Evolutionary conservation across 2,797 vertebrate genomes (phyloP).

Genomic region (Notoglanidium macrostoma): DNA sequence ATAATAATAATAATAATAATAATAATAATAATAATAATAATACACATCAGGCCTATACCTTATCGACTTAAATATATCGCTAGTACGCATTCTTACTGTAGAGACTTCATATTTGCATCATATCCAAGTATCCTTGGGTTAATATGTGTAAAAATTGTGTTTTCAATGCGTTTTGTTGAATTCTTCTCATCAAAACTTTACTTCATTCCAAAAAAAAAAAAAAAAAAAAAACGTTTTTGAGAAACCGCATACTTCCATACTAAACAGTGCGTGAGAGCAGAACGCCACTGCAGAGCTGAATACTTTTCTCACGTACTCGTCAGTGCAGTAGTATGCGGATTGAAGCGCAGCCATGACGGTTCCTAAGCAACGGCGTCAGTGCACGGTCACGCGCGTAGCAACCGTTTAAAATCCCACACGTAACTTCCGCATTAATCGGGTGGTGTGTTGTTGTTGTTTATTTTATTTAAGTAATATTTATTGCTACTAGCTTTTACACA

Average conservation of each 20-base stretch:
- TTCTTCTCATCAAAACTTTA: not conserved
- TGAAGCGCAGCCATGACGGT: not conserved
- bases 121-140: not conserved
- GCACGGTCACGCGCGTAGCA: slow-evolving; percentile 63
- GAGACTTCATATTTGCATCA: not conserved
- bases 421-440: not conserved
- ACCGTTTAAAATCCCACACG: not conserved
- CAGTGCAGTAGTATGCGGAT: not conserved
- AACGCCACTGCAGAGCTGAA: not conserved
- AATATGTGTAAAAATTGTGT: not conserved
- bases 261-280: not conserved
- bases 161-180: not conserved
- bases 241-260: not conserved
- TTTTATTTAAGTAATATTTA: not conserved
- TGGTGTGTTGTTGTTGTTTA: no score
- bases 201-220: not conserved
- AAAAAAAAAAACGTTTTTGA: no score
- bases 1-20: not conserved
- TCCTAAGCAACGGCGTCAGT: slow-evolving; percentile 17
- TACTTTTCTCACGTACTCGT: not conserved
- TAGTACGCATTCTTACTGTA: not conserved
- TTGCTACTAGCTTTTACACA: not conserved
- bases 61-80: not conserved
- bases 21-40: not conserved
- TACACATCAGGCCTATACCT: no score